These are phyloP conservation scores for Egretta garzetta DNA, from an alignment of 2,113 vertebrate species.

Conservation along the genomic window DNA sequence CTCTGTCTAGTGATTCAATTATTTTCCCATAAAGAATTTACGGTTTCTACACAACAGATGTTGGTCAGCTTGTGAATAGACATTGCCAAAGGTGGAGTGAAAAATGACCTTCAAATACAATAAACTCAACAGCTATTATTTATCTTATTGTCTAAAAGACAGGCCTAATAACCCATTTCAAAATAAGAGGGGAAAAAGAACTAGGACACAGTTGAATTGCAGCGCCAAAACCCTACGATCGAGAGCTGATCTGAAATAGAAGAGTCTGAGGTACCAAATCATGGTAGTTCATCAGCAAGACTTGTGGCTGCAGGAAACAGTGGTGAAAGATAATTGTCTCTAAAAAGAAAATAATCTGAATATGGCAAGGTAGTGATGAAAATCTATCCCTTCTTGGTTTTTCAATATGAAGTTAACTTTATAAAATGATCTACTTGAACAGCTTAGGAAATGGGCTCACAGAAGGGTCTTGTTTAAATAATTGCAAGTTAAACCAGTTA, in stretches of 20 bases:
- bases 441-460: not conserved
- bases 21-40: constrained; percentile 73
- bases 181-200: not conserved
- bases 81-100: not conserved
- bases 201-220: not conserved
- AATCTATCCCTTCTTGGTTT: not conserved
- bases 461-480: not conserved
- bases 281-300: not conserved
- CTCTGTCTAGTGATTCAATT: constrained; percentile 62
- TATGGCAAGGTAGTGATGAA: not conserved
- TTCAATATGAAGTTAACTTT: not conserved
- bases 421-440: not conserved
- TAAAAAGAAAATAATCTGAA: not conserved
- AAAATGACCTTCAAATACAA: constrained; percentile 58
- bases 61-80: constrained; percentile 57
- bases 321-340: not conserved
- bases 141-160: constrained; percentile 25
- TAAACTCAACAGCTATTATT: constrained; percentile 47
- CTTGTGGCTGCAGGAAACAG: not conserved
- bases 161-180: constrained; percentile 17
- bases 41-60: constrained; percentile 32
- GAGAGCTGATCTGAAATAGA: not conserved
- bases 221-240: not conserved
- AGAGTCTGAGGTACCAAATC: not conserved
- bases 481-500: not conserved